phyloP scores from a whole-genome alignment of 2,888 invertebrate genomes.

The Parelbella ahira region DNA sequence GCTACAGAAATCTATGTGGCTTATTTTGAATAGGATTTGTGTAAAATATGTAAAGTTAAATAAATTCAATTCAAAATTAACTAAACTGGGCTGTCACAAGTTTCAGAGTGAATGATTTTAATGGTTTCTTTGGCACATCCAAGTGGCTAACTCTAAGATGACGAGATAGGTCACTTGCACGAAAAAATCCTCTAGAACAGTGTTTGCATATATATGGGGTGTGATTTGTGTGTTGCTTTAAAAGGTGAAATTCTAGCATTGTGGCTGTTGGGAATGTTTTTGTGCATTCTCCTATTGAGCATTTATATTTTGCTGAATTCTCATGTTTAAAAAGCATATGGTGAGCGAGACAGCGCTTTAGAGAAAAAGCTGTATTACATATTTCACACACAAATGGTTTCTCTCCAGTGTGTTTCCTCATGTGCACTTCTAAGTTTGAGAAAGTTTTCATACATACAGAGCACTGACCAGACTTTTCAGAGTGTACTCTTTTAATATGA shows the following conservation, averaged over 20 bases:
- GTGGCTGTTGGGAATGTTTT: constrained; percentile 62
- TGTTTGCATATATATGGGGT: constrained; percentile 67
- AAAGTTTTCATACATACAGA: constrained; percentile 75
- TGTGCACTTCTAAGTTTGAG: constrained; percentile 77
- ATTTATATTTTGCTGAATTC: constrained; percentile 62
- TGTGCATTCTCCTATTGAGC: constrained; percentile 61
- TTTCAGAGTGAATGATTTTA: constrained; percentile 27
- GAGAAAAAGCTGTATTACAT: constrained; percentile 56
- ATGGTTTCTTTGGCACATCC: constrained; percentile 41
- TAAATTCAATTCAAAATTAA: too few species aligned
- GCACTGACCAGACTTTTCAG: constrained; percentile 78
- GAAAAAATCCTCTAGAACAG: constrained; percentile 65
- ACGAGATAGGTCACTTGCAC: constrained; percentile 63
- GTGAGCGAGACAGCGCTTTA: constrained; percentile 56
- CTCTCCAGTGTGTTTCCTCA: constrained; percentile 80
- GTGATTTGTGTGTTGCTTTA: constrained; percentile 67
- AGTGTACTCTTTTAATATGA: constrained; percentile 78
- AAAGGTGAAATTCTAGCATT: constrained; percentile 69
- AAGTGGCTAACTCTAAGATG: constrained; percentile 61
- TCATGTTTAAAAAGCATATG: constrained; percentile 69
- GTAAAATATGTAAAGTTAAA: too few species aligned
- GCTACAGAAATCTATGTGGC: too few species aligned
- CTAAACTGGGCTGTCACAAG: constrained; percentile 2
- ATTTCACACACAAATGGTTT: constrained; percentile 61
- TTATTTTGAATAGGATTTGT: too few species aligned